phyloP scores from a whole-genome alignment of 2,113 vertebrate genomes.

The Macquaria australasica region DNA sequence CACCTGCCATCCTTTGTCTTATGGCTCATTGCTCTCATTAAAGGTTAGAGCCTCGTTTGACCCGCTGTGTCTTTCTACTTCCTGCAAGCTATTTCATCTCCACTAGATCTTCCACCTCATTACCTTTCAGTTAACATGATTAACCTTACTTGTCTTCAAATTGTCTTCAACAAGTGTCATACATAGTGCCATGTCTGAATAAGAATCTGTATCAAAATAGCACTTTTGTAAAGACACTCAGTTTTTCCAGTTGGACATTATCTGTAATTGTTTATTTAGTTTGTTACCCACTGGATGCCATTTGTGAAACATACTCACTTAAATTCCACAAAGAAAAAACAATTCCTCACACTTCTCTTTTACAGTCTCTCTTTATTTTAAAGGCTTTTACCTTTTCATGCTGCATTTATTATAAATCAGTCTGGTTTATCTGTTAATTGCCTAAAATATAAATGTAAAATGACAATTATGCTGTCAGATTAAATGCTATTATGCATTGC shows the following conservation, averaged over 20 bases:
- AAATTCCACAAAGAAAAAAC: neutral
- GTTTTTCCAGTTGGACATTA: neutral
- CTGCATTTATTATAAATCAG: neutral
- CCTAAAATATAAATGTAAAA: constrained; percentile 1
- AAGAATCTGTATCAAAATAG: neutral
- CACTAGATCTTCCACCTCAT: constrained; percentile 68
- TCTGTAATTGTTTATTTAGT: neutral
- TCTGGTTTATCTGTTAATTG: constrained; percentile 2
- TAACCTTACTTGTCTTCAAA: constrained; percentile 55
- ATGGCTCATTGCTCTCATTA: constrained; percentile 67
- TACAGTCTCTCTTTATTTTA: neutral
- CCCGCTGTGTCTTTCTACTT: constrained; percentile 49
- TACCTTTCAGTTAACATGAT: constrained; percentile 69
- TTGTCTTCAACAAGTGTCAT: constrained; percentile 43
- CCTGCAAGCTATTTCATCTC: constrained; percentile 55
- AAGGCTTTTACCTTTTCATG: constrained; percentile 11
- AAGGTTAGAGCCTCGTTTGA: constrained; percentile 65
- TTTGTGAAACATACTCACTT: neutral
- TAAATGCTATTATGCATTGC: neutral
- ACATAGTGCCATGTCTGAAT: neutral
- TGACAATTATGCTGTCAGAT: neutral
- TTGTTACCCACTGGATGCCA: neutral
- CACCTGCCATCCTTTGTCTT: constrained; percentile 30
- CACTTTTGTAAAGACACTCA: neutral
- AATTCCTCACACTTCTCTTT: neutral